phyloP scores from a whole-genome alignment of 1,140 invertebrate genomes.

The Venturia canescens region DNA sequence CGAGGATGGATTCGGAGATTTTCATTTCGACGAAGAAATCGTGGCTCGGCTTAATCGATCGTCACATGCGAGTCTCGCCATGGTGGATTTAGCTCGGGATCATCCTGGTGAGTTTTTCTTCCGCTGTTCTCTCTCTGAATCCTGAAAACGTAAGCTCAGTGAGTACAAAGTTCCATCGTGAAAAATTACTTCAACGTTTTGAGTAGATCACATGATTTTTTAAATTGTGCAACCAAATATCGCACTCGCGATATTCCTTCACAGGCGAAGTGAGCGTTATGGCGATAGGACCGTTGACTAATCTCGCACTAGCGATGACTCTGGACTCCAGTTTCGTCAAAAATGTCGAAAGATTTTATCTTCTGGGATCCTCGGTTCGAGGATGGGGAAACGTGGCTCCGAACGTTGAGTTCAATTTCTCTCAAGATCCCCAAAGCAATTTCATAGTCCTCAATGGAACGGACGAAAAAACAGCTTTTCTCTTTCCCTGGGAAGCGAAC shows the following conservation, averaged over 20 bases:
- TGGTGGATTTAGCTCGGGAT: slow-evolving; percentile 70
- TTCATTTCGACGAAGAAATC: slow-evolving; percentile 67
- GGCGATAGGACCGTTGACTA: slow-evolving; percentile 80
- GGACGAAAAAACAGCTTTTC: slow-evolving; percentile 57
- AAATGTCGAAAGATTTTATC: slow-evolving; percentile 76
- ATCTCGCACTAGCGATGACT: slow-evolving; percentile 79
- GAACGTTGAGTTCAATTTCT: slow-evolving; percentile 83
- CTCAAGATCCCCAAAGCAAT: slow-evolving; percentile 81
- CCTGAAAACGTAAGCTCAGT: background rate
- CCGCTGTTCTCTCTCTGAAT: background rate
- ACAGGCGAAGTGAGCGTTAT: slow-evolving; percentile 75
- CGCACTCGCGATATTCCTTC: too few relatives aligned
- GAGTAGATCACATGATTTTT: too few relatives aligned
- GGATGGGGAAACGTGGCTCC: slow-evolving; percentile 77
- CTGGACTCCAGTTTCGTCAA: slow-evolving; percentile 77
- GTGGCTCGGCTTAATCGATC: slow-evolving; percentile 60
- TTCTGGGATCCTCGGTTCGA: slow-evolving; percentile 81
- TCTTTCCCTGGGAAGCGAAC: slow-evolving; percentile 76
- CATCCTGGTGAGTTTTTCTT: slow-evolving; percentile 68
- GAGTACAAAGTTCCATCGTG: too few relatives aligned
- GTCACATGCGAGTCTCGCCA: slow-evolving; percentile 71
- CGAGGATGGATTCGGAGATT: slow-evolving; percentile 77
- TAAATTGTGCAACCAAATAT: too few relatives aligned
- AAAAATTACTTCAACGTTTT: too few relatives aligned
- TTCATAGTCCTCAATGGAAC: slow-evolving; percentile 77